Evolutionary conservation across 2,888 invertebrate species (phyloP).

Genomic region (Tachina lurida): DNA sequence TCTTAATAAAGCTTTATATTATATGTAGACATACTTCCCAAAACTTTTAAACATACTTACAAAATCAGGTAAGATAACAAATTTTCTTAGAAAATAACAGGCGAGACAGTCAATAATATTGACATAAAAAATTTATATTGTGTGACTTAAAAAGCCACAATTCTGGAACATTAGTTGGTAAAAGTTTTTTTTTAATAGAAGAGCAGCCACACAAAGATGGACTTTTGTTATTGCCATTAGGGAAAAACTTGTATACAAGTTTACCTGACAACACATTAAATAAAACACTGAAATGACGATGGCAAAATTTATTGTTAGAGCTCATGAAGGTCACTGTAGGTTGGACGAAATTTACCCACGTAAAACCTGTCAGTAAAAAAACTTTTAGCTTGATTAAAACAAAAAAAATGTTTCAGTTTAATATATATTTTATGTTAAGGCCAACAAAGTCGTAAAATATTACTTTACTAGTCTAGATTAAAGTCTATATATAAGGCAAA

Average conservation of each 20-base stretch:
- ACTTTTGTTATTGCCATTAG: conserved; percentile 41
- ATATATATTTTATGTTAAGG: not conserved
- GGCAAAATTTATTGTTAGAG: conserved; percentile 54
- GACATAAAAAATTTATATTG: conserved; percentile 60
- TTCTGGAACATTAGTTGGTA: not conserved
- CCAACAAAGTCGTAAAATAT: not conserved
- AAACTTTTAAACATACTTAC: not conserved
- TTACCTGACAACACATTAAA: conserved; percentile 40
- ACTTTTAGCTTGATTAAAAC: conserved; percentile 5
- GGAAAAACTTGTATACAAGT: conserved; percentile 10
- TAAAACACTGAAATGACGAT: conserved; percentile 18
- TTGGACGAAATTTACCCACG: not conserved
- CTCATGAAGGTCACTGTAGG: conserved; percentile 20
- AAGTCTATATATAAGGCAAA: not conserved
- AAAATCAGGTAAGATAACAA: not conserved
- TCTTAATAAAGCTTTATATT: not conserved
- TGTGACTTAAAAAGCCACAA: conserved; percentile 60
- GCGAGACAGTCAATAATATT: conserved; percentile 64
- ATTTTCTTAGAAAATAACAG: conserved; percentile 47
- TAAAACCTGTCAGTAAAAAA: not conserved
- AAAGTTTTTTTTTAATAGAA: not conserved
- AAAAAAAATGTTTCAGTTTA: not conserved
- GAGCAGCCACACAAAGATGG: not conserved
- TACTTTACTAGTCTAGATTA: not conserved
- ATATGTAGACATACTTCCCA: not conserved